phyloP scores from a whole-genome alignment of 2,797 vertebrate genomes.

The Alcedo quadribrachys region DNA sequence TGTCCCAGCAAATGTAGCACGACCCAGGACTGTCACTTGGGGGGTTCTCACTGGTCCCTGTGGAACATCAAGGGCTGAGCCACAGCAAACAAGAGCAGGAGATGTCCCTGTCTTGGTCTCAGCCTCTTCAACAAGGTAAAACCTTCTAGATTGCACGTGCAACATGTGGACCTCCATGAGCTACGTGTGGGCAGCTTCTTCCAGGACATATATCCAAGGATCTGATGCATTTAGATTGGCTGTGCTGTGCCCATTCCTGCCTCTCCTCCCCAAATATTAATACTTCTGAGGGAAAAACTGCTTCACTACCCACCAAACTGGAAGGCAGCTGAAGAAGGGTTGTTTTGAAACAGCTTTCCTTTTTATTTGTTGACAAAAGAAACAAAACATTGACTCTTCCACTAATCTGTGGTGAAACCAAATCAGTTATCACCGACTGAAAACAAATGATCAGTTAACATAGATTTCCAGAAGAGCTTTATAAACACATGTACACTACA shows the following conservation, averaged over 20 bases:
- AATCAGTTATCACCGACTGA: background rate
- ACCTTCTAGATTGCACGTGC: rapidly evolving
- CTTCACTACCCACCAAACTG: background rate
- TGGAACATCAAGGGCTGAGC: background rate
- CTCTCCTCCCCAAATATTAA: background rate
- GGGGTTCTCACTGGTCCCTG: background rate
- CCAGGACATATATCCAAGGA: rapidly evolving
- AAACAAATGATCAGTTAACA: background rate
- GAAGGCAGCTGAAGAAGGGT: background rate
- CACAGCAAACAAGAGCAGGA: background rate
- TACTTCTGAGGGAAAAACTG: background rate
- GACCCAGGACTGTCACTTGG: background rate
- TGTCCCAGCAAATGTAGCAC: background rate
- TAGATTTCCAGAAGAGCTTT: background rate
- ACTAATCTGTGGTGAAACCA: background rate
- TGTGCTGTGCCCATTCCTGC: background rate
- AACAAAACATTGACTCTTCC: background rate
- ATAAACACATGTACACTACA: background rate
- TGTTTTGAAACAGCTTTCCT: background rate
- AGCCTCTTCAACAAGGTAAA: background rate
- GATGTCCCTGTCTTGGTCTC: background rate
- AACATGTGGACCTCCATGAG: rapidly evolving
- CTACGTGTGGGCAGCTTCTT: background rate
- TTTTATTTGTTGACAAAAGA: background rate
- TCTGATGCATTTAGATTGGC: rapidly evolving